phyloP scores from a whole-genome alignment of 2,113 vertebrate species.

The Brachypodius melanocephalos region DNA sequence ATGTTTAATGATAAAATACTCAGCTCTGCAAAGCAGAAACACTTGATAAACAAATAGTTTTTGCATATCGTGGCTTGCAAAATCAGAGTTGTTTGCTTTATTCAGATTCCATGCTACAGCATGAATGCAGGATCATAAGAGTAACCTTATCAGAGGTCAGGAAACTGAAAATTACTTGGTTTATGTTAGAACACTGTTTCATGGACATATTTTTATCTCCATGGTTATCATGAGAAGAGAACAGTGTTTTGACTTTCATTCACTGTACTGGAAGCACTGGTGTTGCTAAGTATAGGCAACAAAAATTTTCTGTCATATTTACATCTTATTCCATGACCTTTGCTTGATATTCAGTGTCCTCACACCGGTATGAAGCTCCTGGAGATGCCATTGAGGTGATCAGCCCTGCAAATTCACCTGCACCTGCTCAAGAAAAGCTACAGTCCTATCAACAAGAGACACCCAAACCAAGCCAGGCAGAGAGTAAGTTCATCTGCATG shows the following conservation, averaged over 20 bases:
- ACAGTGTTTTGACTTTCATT: not conserved
- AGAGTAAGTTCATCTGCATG: conserved; percentile 73
- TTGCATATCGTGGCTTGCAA: not conserved
- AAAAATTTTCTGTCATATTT: not conserved
- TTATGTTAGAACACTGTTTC: not conserved
- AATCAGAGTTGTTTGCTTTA: not conserved
- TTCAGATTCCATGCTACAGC: not conserved
- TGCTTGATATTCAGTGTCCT: conserved; percentile 80
- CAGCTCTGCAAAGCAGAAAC: not conserved
- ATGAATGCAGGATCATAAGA: not conserved
- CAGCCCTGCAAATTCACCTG: conserved; percentile 91
- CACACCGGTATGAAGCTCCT: conserved; percentile 88
- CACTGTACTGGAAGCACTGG: not conserved
- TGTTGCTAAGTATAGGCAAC: not conserved
- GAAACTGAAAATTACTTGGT: not conserved
- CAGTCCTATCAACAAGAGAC: conserved; percentile 76
- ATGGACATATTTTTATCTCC: not conserved
- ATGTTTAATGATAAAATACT: not conserved
- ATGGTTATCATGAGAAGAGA: not conserved
- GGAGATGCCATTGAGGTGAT: conserved; percentile 94
- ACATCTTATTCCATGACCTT: conserved; percentile 9
- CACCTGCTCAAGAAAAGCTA: conserved; percentile 84
- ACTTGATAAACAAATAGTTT: not conserved
- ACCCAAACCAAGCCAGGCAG: conserved; percentile 75
- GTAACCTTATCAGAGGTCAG: not conserved